Conservation (phyloP, 2,797 vertebrate species). For the Anolis apletophallus region DNA sequence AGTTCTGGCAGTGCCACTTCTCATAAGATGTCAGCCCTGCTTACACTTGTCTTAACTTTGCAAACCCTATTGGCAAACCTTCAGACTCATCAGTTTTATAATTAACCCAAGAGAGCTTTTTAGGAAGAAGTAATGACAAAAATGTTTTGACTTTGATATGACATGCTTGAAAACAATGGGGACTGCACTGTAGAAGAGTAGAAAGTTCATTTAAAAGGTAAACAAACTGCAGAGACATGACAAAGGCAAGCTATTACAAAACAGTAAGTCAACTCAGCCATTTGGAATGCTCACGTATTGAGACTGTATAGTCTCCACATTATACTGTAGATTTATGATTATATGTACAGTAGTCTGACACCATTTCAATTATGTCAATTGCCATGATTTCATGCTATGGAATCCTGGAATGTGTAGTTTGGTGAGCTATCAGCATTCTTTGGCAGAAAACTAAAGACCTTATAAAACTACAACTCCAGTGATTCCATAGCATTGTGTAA, state of each 20-base stretch:
- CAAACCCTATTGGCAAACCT: slow-evolving; percentile 22
- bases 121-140: not conserved
- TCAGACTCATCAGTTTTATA: slow-evolving; percentile 30
- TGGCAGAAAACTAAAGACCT: too few species aligned
- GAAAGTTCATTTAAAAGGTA: not conserved
- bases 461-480: too few species aligned
- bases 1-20: slow-evolving; percentile 26
- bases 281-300: not conserved
- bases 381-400: too few species aligned
- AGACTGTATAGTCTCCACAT: not conserved
- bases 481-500: too few species aligned
- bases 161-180: not conserved
- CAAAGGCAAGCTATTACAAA: not conserved
- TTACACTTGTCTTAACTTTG: slow-evolving; percentile 26
- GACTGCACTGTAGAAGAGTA: not conserved
- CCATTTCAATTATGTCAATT: too few species aligned
- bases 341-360: too few species aligned
- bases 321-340: too few species aligned
- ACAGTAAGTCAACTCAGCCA: not conserved
- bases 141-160: not conserved
- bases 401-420: too few species aligned
- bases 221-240: not conserved
- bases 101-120: slow-evolving; percentile 12
- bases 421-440: too few species aligned
- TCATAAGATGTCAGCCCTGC: slow-evolving; percentile 20